Evolutionary conservation across 2,113 vertebrate species (phyloP), one percentile per base, ranked within the genome.

Genomic region (Trachemys scripta): DNA sequence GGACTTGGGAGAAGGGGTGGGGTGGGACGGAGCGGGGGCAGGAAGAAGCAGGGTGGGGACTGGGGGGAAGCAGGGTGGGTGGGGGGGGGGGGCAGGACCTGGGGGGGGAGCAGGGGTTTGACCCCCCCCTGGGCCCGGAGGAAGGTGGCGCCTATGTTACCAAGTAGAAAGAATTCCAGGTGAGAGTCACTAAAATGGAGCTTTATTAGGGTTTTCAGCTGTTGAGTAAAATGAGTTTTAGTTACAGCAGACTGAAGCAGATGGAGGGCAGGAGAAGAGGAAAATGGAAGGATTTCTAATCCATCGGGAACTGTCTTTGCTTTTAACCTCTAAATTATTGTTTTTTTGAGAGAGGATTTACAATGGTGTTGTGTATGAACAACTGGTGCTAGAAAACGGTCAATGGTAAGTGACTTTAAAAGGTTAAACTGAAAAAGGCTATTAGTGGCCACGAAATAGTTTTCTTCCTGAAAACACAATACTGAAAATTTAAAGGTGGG

Each of bases 381-480:
- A 96, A 76, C 65, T 3, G 24, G 78, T 94, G 79, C 84, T 79
- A 27, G 86, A 88, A 95, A 8, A 89, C 91, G 84, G 72, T 3
- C 16, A 94, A 92, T 49, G 51, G 94, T 90, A 93, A 97, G 94
- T 89, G 95, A 19, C 95, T 87, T 93, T 79, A 88, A 93, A 93
- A 95, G 96, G 96, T 90, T 94, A 76, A 10, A 1, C 72, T 94
- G 93, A 90, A 81, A 94, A 96, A 95, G 80, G 93, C 96, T 92
- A 80, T 92, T 95, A 95, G 96, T 82, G 90, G 72, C 88, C 96
- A 94, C 95, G 97, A 97, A 97, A 97, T 95, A 97, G 94, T 93
- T 82, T 96, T 96, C 96, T 94, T 97, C 97, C 92, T 93, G 96
- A 96, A 96, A 97, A 96, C 95, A 95, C 51, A 96, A 94, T 95